phyloP scores from a whole-genome alignment of 2,888 invertebrate species.

The Branchellion lobata region DNA sequence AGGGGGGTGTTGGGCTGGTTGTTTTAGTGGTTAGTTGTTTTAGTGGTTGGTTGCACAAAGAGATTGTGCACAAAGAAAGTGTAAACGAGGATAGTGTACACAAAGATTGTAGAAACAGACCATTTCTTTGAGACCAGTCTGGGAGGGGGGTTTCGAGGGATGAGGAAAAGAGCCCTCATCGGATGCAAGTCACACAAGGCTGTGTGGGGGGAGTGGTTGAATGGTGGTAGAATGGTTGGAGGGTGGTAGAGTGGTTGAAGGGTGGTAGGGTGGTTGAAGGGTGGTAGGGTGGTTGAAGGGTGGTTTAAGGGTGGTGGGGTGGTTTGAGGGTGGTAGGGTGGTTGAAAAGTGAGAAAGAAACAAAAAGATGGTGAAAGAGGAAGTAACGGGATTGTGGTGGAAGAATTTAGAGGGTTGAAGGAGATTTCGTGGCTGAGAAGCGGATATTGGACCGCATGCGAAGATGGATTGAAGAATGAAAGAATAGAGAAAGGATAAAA shows the following conservation, averaged over 20 bases:
- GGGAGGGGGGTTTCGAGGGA: slow-evolving; percentile 96
- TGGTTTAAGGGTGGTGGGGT: too few species aligned
- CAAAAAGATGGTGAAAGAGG: too few species aligned
- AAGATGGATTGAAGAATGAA: neutral
- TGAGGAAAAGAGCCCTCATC: slow-evolving; percentile 96
- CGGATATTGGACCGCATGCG: slow-evolving; percentile 84
- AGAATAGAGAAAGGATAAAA: too few species aligned
- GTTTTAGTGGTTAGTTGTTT: neutral
- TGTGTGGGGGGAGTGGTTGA: too few species aligned
- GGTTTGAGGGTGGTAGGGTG: neutral
- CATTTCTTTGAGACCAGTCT: slow-evolving; percentile 92
- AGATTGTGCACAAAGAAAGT: neutral
- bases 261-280: too few species aligned
- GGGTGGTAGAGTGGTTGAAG: too few species aligned
- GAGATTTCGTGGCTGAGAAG: slow-evolving; percentile 99
- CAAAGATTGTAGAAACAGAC: slow-evolving; percentile 61
- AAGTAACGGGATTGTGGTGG: slow-evolving; percentile 84
- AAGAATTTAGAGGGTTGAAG: slow-evolving; percentile 92
- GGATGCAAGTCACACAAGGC: slow-evolving; percentile 98
- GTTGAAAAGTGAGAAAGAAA: neutral
- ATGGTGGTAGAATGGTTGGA: too few species aligned
- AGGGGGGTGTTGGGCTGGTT: neutral
- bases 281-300: too few species aligned
- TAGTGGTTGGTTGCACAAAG: neutral
- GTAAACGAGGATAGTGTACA: neutral